A percentile compares a stretch with the other conserved stretches of the same genome.
phyloP scores from a whole-genome alignment of 2,888 invertebrate genomes.

The Leucophenga montana region DNA sequence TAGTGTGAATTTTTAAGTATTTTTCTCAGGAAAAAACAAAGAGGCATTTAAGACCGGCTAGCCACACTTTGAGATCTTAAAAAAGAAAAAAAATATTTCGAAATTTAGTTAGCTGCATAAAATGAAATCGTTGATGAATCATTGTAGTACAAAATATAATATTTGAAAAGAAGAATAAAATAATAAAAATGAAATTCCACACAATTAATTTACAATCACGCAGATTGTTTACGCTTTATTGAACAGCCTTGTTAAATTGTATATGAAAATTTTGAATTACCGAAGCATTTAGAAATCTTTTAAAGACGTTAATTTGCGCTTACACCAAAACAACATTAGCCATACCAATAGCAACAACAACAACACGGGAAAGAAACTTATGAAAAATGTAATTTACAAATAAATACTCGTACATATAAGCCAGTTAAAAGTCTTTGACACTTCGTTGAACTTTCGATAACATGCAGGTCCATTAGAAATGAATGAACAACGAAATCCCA shows the following conservation, averaged over 20 bases:
- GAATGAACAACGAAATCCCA: constrained; percentile 3
- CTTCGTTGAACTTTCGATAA: background rate
- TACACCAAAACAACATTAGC: constrained; percentile 9
- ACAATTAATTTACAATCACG: constrained; percentile 10
- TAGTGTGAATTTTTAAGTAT: too few relatives aligned
- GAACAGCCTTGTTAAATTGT: background rate
- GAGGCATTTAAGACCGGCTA: constrained; percentile 7
- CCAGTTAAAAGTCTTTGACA: background rate
- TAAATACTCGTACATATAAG: too few relatives aligned
- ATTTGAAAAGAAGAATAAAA: background rate
- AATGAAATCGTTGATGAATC: constrained; percentile 6
- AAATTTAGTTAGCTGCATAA: background rate
- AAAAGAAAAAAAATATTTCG: background rate
- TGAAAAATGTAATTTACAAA: too few relatives aligned
- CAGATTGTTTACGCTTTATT: constrained; percentile 10
- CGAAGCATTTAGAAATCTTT: constrained; percentile 15
- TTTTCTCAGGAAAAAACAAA: background rate
- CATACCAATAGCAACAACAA: background rate
- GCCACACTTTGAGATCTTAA: background rate
- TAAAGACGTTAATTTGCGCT: constrained; percentile 8
- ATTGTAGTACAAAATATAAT: background rate
- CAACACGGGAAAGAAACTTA: too few relatives aligned
- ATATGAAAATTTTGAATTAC: constrained; percentile 9
- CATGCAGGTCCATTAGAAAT: constrained; percentile 20
- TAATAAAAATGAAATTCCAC: too few relatives aligned